Evolutionary conservation across 1,140 invertebrate genomes (phyloP), one percentile per base, ranked within the genome.

Genomic region (Caenorhabditis briggsae): DNA sequence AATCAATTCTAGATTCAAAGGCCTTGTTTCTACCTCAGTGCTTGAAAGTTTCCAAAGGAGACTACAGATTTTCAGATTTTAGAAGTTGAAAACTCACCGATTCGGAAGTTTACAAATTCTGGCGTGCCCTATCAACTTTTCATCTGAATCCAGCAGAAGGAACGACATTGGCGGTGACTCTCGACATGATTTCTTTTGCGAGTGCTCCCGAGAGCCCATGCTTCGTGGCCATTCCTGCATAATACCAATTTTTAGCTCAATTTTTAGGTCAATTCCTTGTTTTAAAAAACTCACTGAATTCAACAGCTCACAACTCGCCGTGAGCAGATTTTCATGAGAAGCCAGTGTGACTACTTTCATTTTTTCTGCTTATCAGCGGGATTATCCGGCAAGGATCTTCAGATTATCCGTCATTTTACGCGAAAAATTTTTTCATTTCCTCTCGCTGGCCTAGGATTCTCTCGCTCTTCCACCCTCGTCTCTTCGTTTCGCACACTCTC

Each of bases 171-270:
- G 85, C 6, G 85, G 85, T 1, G 78, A 25, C 14, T 48, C 56
- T 3, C 85, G 85, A 43, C 53, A 82, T 11, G 85, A 86, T 43
- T 70, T 82, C 55, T 20, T 18, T 48, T 86, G 85, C 7, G 85
- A 86, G 43, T 86, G 70, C 50, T 86, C 85, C 6, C 85, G 59
- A 23, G 85, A 70, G 16, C 64, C 78, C 16, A 85, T 41, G 16
- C 85, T 86, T 23, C 85, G 74, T 20, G 85, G 85, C 85, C 85
- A 86, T 86, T 86, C 85, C 85, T 86, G 78, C 56, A 86, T 0
- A 55, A n/a, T n/a, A n/a, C n/a, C n/a, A n/a, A n/a, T n/a, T n/a
- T 14, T 23, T 11, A 58, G n/a, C n/a, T 8, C 56, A 0, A 58
- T 58, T 18, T n/a, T 18, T 5, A 7, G 6, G 16, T 25, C 6